phyloP scores from a whole-genome alignment of 37 sponge, comb jelly and placozoan genomes.

The Haliclona indistincta region DNA sequence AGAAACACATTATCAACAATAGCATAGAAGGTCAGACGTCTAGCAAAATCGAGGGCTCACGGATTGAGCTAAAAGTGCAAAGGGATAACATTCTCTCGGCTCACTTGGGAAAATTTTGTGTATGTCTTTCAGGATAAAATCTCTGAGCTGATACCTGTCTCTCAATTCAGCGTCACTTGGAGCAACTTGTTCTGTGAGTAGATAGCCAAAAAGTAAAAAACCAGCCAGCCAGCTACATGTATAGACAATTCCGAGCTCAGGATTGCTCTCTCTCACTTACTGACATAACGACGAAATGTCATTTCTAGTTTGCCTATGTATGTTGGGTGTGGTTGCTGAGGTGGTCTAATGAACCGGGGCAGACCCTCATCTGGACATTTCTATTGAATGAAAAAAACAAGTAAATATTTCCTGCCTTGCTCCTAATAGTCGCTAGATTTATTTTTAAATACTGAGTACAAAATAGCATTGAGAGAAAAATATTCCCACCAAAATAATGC shows the following conservation, averaged over 20 bases:
- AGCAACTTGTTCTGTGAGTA: neutral
- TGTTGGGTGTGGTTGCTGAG: neutral
- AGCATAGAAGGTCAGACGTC: neutral
- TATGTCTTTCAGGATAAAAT: neutral
- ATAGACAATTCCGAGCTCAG: neutral
- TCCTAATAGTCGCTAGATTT: too few relatives aligned
- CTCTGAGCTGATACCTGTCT: neutral
- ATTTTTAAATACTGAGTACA: too few relatives aligned
- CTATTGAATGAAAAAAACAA: too few relatives aligned
- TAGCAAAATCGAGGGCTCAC: neutral
- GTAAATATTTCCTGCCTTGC: too few relatives aligned
- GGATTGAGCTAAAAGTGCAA: neutral
- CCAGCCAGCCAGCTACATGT: too few relatives aligned
- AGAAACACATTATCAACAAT: neutral
- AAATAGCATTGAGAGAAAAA: too few relatives aligned
- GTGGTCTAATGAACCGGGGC: neutral
- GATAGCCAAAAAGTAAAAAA: too few relatives aligned
- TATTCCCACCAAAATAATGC: too few relatives aligned
- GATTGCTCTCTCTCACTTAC: too few relatives aligned
- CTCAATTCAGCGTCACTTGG: neutral
- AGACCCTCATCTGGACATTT: slow-evolving; percentile 11
- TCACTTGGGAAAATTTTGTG: neutral
- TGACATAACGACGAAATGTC: neutral
- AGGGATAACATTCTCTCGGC: neutral
- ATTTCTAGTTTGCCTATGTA: neutral